A percentile compares a stretch with the other conserved stretches of the same genome.
phyloP scores from a whole-genome alignment of 2,113 vertebrate species.

The Melospiza georgiana region DNA sequence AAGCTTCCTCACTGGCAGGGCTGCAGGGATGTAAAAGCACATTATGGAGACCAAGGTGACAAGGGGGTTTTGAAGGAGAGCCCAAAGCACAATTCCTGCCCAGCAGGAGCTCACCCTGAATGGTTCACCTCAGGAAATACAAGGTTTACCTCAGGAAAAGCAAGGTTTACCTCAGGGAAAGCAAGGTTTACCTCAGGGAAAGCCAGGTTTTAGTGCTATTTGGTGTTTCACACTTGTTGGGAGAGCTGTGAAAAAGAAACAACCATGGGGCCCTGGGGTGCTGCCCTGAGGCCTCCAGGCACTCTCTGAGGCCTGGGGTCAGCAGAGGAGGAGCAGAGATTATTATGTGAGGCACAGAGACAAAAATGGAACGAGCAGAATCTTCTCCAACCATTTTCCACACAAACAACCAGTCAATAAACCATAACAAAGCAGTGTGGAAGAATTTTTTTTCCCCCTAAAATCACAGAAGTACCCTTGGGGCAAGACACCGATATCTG shows the following conservation, averaged over 20 bases:
- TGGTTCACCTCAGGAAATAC: background rate
- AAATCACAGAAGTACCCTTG: background rate
- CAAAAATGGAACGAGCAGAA: background rate
- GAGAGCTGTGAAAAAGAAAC: background rate
- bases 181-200: background rate
- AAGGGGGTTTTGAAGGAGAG: background rate
- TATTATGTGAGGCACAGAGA: background rate
- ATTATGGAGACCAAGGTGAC: background rate
- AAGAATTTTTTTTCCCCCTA: background rate
- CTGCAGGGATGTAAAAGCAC: background rate
- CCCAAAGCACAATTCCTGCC: background rate
- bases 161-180: background rate
- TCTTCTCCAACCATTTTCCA: background rate
- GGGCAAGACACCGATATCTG: no score
- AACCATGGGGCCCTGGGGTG: accelerated
- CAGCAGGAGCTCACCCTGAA: background rate
- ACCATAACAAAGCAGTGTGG: background rate
- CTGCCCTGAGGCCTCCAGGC: background rate
- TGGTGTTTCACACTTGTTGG: background rate
- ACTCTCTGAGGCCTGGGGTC: background rate
- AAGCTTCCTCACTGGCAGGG: background rate
- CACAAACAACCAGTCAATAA: background rate
- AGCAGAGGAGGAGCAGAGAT: background rate
- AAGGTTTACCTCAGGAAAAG: background rate
- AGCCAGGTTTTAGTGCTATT: background rate